Conservation (phyloP, 2,888 invertebrate genomes). For the Ennomos fuscantarius region DNA sequence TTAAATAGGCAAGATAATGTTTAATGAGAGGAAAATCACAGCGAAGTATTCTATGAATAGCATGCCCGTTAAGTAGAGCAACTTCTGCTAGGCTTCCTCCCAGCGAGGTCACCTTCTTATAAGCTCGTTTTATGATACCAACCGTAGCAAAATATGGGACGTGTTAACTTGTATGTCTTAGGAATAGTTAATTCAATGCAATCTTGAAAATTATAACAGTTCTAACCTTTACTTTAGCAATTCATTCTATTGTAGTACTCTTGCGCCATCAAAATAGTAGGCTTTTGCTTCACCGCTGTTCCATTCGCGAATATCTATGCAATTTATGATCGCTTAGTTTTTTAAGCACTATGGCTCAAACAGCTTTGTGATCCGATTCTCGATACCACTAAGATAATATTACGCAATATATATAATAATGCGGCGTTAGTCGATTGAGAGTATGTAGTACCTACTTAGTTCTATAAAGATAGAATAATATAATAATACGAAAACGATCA, state of each 20-base stretch:
- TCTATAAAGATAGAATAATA: too few relatives aligned
- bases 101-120: slow-evolving; percentile 14
- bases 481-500: too few relatives aligned
- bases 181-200: not conserved
- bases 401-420: too few relatives aligned
- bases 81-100: slow-evolving; percentile 24
- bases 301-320: slow-evolving; percentile 8
- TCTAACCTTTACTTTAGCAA: slow-evolving; percentile 5
- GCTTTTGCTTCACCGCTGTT: slow-evolving; percentile 2
- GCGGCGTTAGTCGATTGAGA: too few relatives aligned
- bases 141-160: too few relatives aligned
- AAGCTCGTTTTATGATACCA: not conserved
- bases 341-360: slow-evolving; percentile 7
- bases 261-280: slow-evolving; percentile 7
- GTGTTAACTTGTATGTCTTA: not conserved
- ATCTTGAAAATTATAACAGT: not conserved
- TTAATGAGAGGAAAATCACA: slow-evolving; percentile 23
- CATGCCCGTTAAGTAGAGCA: slow-evolving; percentile 23
- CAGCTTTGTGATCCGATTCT: slow-evolving; percentile 1
- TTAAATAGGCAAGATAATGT: slow-evolving; percentile 5
- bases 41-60: slow-evolving; percentile 15
- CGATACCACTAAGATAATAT: slow-evolving; percentile 7
- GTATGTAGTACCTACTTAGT: too few relatives aligned
- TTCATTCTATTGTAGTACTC: not conserved
- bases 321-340: slow-evolving; percentile 5